Evolutionary conservation across 2,888 invertebrate species (phyloP).

Genomic region (Lycaena phlaeas): DNA sequence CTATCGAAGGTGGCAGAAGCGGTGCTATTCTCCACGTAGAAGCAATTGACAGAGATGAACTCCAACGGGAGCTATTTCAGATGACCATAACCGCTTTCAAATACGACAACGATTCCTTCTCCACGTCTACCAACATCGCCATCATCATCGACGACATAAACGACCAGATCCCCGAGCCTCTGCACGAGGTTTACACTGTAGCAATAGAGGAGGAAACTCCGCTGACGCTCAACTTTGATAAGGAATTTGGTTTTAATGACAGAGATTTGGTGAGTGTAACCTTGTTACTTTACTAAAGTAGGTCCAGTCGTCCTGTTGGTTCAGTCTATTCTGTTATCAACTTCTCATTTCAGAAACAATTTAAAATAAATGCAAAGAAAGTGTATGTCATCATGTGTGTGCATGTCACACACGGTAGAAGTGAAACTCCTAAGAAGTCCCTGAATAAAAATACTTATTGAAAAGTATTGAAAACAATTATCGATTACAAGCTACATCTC

Average conservation of each 20-base stretch:
- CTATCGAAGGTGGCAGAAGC: slow-evolving; percentile 34
- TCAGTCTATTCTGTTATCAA: too few species aligned
- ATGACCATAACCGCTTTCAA: slow-evolving; percentile 64
- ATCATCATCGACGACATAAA: slow-evolving; percentile 74
- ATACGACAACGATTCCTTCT: slow-evolving; percentile 36
- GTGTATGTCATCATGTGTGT: too few species aligned
- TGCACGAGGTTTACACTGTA: slow-evolving; percentile 37
- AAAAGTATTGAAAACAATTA: too few species aligned
- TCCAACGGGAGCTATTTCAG: slow-evolving; percentile 57
- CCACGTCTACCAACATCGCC: slow-evolving; percentile 39
- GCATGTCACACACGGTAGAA: too few species aligned
- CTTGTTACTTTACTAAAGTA: background rate
- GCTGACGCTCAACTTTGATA: slow-evolving; percentile 51
- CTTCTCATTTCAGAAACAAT: too few species aligned
- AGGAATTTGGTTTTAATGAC: slow-evolving; percentile 67
- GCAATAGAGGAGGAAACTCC: slow-evolving; percentile 69
- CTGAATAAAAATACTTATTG: too few species aligned
- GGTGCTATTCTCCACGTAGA: slow-evolving; percentile 46
- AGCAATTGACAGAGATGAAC: slow-evolving; percentile 56
- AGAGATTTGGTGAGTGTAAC: slow-evolving; percentile 58
- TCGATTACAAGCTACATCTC: too few species aligned
- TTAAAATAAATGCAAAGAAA: too few species aligned
- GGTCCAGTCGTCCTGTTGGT: too few species aligned
- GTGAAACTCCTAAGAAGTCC: too few species aligned
- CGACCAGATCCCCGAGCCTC: slow-evolving; percentile 75